These are phyloP conservation scores for Podarcis lilfordi DNA, from an alignment of 2,797 vertebrate species.

Conservation along the genomic window DNA sequence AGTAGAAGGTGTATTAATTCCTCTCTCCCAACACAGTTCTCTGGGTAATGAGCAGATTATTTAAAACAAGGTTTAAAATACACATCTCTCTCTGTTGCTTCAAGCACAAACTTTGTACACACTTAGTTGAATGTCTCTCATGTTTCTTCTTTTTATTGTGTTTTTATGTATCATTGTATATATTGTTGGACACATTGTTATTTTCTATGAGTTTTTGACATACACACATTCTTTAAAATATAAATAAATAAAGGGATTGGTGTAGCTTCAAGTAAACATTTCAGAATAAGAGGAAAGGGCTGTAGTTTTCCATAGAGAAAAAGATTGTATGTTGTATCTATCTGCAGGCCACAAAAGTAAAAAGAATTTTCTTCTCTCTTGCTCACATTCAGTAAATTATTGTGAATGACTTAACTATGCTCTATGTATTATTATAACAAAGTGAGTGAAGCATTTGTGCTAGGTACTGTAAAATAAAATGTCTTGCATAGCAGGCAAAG, in stretches of 20 bases:
- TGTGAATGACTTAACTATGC: conserved; percentile 60
- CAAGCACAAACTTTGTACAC: neutral
- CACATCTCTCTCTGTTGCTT: neutral
- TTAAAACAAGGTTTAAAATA: too few relatives aligned
- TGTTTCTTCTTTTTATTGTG: too few relatives aligned
- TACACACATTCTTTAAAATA: too few relatives aligned
- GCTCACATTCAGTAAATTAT: neutral
- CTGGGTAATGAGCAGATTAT: too few relatives aligned
- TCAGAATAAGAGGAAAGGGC: neutral
- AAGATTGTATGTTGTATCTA: conserved; percentile 41
- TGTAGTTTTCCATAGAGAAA: too few relatives aligned
- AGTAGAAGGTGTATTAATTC: neutral
- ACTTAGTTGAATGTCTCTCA: neutral
- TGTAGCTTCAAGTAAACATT: neutral
- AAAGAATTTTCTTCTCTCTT: conserved; percentile 17
- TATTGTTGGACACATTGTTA: too few relatives aligned
- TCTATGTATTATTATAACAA: conserved; percentile 34
- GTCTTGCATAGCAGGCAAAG: neutral
- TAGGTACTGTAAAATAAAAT: neutral
- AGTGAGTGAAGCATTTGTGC: conserved; percentile 31
- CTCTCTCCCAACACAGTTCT: too few relatives aligned
- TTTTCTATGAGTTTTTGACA: too few relatives aligned
- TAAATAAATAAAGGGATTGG: neutral
- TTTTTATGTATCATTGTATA: too few relatives aligned
- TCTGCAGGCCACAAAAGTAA: conserved; percentile 58